These are phyloP conservation scores for Dryobotodes eremita DNA, from an alignment of 2,888 invertebrate genomes.

Conservation along the genomic window DNA sequence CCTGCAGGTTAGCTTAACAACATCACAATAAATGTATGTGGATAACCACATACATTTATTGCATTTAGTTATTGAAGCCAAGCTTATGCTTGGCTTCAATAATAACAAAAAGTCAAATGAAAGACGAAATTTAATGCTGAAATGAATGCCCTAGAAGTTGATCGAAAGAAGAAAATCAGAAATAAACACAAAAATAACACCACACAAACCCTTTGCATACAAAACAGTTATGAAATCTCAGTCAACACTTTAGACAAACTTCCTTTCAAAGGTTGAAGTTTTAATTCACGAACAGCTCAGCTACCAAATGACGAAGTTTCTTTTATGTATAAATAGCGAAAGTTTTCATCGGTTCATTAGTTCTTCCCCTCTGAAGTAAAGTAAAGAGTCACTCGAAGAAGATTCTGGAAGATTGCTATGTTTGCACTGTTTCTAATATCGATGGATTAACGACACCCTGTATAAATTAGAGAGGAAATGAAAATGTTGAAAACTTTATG, in stretches of 20 bases:
- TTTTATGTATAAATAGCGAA: constrained; percentile 63
- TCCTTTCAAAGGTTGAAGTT: constrained; percentile 50
- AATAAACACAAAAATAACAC: background rate
- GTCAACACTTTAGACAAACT: constrained; percentile 46
- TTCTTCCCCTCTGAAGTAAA: constrained; percentile 74
- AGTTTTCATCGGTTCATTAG: constrained; percentile 84
- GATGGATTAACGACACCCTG: constrained; percentile 86
- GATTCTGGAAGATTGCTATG: constrained; percentile 76
- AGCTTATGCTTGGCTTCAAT: too few species aligned
- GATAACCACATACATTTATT: too few species aligned
- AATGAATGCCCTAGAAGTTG: background rate
- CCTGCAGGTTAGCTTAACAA: too few species aligned
- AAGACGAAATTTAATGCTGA: too few species aligned
- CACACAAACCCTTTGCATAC: background rate
- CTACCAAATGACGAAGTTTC: constrained; percentile 66
- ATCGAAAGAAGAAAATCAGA: background rate
- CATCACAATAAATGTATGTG: too few species aligned
- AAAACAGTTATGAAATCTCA: constrained; percentile 19
- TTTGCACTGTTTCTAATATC: constrained; percentile 86
- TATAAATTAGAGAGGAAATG: constrained; percentile 86
- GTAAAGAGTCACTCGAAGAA: constrained; percentile 69
- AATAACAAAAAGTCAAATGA: too few species aligned
- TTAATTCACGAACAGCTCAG: constrained; percentile 59
- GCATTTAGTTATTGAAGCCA: too few species aligned
- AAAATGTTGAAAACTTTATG: constrained; percentile 72